These are phyloP conservation scores for Troides oblongomaculatus DNA, from an alignment of 2,888 invertebrate genomes.

Conservation along the genomic window DNA sequence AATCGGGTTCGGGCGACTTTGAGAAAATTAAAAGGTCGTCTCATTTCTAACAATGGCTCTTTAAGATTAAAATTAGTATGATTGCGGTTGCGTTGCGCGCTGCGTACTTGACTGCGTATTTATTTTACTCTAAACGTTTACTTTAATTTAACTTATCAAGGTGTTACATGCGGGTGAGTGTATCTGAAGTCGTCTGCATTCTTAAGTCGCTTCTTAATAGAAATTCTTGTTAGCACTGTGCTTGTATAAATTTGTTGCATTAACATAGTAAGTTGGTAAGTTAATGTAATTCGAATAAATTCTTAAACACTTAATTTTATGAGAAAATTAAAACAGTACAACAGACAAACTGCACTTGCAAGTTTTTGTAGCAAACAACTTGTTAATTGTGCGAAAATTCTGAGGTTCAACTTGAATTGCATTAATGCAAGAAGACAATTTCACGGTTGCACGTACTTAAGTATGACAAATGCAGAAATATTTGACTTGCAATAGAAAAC, in stretches of 20 bases:
- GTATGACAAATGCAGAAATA: constrained; percentile 67
- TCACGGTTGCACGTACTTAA: constrained; percentile 26
- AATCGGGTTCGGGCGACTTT: constrained; percentile 68
- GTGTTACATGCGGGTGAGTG: constrained; percentile 37
- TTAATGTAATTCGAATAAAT: constrained; percentile 16
- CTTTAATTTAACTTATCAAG: constrained; percentile 62
- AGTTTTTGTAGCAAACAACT: constrained; percentile 27
- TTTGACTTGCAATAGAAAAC: constrained; percentile 46
- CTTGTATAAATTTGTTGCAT: constrained; percentile 13
- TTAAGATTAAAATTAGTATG: constrained; percentile 71
- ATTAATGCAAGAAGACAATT: constrained; percentile 24
- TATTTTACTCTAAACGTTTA: constrained; percentile 58
- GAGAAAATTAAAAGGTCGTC: constrained; percentile 73
- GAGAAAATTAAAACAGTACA: constrained; percentile 22
- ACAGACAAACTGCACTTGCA: constrained; percentile 25
- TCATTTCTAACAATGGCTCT: constrained; percentile 67
- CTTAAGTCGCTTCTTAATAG: constrained; percentile 40
- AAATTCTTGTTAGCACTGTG: constrained; percentile 44
- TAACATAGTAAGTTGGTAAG: constrained; percentile 1
- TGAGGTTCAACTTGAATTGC: constrained; percentile 28
- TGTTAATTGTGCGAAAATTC: constrained; percentile 27
- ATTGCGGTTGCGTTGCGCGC: constrained; percentile 57
- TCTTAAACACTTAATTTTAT: constrained; percentile 23
- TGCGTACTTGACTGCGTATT: constrained; percentile 51
- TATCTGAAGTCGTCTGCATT: constrained; percentile 38